phyloP scores from a whole-genome alignment of 2,888 invertebrate genomes.

The Gastrophysa polygoni region DNA sequence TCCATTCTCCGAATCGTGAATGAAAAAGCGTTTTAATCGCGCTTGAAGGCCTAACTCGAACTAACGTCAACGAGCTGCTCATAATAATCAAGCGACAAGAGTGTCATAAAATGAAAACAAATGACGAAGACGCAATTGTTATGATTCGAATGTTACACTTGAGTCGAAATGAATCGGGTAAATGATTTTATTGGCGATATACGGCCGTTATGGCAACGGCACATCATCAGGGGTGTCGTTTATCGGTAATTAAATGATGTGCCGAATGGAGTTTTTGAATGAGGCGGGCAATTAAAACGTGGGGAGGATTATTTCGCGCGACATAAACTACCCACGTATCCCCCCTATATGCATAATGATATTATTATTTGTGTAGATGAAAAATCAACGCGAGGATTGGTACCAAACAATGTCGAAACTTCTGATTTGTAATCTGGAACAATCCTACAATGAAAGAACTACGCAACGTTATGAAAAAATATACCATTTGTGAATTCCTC shows the following conservation, averaged over 20 bases:
- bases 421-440: too few relatives aligned
- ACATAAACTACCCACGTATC: constrained; percentile 31
- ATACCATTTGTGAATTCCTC: too few relatives aligned
- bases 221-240: constrained; percentile 54
- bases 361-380: neutral
- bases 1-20: neutral
- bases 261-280: constrained; percentile 54
- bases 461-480: too few relatives aligned
- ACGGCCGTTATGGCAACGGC: constrained; percentile 47
- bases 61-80: neutral
- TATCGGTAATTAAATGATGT: constrained; percentile 57
- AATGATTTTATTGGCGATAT: constrained; percentile 56
- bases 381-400: neutral
- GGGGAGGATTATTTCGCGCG: constrained; percentile 36
- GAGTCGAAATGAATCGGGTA: constrained; percentile 49
- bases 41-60: neutral
- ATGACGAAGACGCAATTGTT: constrained; percentile 44
- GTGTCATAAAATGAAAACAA: constrained; percentile 15
- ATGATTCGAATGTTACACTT: constrained; percentile 40
- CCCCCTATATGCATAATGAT: neutral
- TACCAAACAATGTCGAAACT: too few relatives aligned
- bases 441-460: too few relatives aligned
- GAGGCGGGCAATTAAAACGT: constrained; percentile 46
- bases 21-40: neutral
- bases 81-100: neutral